Base-by-base conservation (phyloP, 2,797 vertebrate genomes). In the Mormyrus hasselquistii region DNA sequence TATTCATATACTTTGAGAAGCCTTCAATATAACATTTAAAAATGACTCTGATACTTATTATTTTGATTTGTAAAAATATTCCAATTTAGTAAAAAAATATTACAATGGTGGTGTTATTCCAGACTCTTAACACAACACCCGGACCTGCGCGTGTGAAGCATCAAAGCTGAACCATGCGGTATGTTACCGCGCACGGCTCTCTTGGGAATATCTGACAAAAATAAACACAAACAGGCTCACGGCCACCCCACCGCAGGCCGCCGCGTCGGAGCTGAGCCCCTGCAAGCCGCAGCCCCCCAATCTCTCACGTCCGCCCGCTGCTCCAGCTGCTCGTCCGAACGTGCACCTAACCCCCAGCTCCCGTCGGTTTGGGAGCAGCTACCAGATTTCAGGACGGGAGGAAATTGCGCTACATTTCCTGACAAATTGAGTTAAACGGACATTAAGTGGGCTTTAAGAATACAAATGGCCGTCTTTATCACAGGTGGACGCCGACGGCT, bases 391-490 rank as follows among this genome's bases (percentile, higher is more conserved):
- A 97, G 97, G 95, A 96, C 95, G 95, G 97, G 96, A 98, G 98
- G 97, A 99, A 99, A 99, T 99, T 98, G 97, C 98, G 98, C 97
- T 96, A 97, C 97, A 98, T 99, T 99, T 99, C 98, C 98, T 98
- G 97, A 99, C 97, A 99, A 98, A 99, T 99, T 96, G 97, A 98
- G 98, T 99, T 99, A 99, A 98, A 96, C 96, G 95, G 98, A 98
- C 98, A 97, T 97, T 99, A 98, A 99, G 97, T 97, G 97, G 97
- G 97, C 97, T 98, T 99, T 98, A 99, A 99, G 98, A 98, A 99
- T 97, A 99, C 98, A 99, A 99, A 99, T 99, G 97, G 96, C 95
- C 95, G 97, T 97, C 97, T 99, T 99, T 98, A 98, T 98, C 98
- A 98, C 98, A 99, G 98, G 98, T 99, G 98, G 98, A 99, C 97